Conservation (phyloP, 2,888 invertebrate genomes). For the Girardia tigrina region DNA sequence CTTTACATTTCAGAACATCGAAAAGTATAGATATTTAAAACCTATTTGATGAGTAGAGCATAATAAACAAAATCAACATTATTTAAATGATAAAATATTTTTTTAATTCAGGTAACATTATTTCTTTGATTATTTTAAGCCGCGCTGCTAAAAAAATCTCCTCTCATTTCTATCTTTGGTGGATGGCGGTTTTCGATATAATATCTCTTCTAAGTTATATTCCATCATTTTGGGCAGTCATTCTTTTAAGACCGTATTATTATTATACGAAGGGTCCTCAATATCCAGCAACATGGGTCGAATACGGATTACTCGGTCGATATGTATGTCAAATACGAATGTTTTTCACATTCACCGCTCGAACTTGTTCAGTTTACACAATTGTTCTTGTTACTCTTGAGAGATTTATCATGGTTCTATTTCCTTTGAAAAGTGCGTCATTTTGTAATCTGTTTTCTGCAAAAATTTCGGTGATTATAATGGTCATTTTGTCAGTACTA, state of each 20-base stretch:
- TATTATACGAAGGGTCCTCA: conserved; percentile 28
- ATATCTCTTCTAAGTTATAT: conserved; percentile 33
- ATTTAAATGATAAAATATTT: too few species aligned
- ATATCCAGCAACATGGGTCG: conserved; percentile 33
- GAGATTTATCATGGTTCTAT: conserved; percentile 27
- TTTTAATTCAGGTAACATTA: conserved; percentile 31
- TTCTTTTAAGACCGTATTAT: conserved; percentile 32
- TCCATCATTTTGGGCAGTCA: conserved; percentile 32
- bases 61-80: too few species aligned
- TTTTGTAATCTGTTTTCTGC: conserved; percentile 29
- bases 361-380: conserved; percentile 34
- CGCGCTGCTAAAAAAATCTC: conserved; percentile 29
- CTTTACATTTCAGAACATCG: too few species aligned
- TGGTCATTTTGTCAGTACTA: conserved; percentile 24
- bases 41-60: too few species aligned
- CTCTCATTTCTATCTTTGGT: conserved; percentile 34
- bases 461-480: conserved; percentile 30
- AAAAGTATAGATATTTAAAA: too few species aligned
- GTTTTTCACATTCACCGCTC: conserved; percentile 28
- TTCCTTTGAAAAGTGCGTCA: conserved; percentile 4
- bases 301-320: conserved; percentile 10
- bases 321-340: conserved; percentile 30
- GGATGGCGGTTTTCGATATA: conserved; percentile 29
- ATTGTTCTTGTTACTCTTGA: conserved; percentile 33
- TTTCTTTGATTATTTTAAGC: conserved; percentile 28